Evolutionary conservation across 2,113 vertebrate species (phyloP), one percentile per base, ranked within the genome.

Genomic region (Trematocara macrostoma): DNA sequence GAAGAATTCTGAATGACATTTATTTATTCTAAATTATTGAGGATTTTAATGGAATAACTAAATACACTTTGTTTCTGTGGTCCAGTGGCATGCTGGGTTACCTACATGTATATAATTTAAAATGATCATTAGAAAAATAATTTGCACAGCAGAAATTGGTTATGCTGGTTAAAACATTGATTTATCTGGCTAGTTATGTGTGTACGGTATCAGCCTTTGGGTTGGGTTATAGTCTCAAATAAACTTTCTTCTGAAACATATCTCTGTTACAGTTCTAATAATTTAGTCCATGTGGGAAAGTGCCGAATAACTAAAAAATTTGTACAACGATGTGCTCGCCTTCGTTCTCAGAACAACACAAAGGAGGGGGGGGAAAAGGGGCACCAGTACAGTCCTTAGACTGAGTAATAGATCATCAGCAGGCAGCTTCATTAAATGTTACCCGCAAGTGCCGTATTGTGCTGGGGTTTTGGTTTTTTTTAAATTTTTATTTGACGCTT

Each of bases 401-500:
- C 26, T 51, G 69, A 76, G 15, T 31, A 49, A n/a, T 45, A 1
- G 15, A n/a, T 76, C 42, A 49, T 18, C 69, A 29, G 42, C 69
- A 74, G 42, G 40, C 23, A 47, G 42, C 42, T 45, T 74, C 42
- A 49, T 74, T 74, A 69, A 42, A 42, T 69, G 35, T 42, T 69
- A 74, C 23, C 42, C 6, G 2, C 69, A 18, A 74, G 42, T 18
- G 15, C 14, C 2, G 1, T 74, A 4, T 74, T 0, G 42, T 47
- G 69, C 12, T 16, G 42, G 23, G 26, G 26, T 26, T 26, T 1
- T 18, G n/a, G 11, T 0, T 18, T 6, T 4, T 0, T 3, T 1
- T 5, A 2, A 5, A 31, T n/a, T 11, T 14, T 20, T 5, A 4
- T 11, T 53, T 4, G 3, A 16, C 2, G 0, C 14, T 1, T 7